A percentile compares a stretch with the other conserved stretches of the same genome.
phyloP scores from a whole-genome alignment of 2,888 invertebrate genomes.

The Brachypterus glaber region DNA sequence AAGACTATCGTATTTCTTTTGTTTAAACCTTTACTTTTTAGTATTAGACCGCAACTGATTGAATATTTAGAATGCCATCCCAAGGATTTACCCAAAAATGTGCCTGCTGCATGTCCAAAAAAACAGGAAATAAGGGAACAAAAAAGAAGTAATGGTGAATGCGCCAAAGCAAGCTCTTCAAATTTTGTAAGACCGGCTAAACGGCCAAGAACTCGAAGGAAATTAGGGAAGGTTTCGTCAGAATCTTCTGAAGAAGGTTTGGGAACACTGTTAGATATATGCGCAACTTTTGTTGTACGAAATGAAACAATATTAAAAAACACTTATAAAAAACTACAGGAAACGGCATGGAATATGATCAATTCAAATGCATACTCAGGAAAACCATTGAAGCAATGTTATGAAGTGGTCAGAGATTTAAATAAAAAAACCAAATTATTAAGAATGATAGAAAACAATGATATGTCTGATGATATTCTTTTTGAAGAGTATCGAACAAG shows the following conservation, averaged over 20 bases:
- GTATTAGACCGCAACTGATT: constrained; percentile 24
- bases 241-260: constrained; percentile 7
- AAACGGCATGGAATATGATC: constrained; percentile 32
- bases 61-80: constrained; percentile 23
- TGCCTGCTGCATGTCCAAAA: not conserved
- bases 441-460: constrained; percentile 32
- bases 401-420: constrained; percentile 31
- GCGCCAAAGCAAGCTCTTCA: constrained; percentile 2
- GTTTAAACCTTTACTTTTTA: constrained; percentile 7
- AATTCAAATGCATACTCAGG: constrained; percentile 26
- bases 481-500: constrained; percentile 32
- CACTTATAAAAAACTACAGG: constrained; percentile 29
- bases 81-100: constrained; percentile 5
- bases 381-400: constrained; percentile 26
- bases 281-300: constrained; percentile 30
- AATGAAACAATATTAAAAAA: constrained; percentile 28
- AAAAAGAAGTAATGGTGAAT: constrained; percentile 1
- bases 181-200: constrained; percentile 13
- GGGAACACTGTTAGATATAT: constrained; percentile 29
- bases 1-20: not conserved
- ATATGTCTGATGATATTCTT: constrained; percentile 30
- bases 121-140: not conserved
- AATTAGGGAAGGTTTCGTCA: constrained; percentile 1
- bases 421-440: constrained; percentile 35
- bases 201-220: constrained; percentile 11